phyloP scores from a whole-genome alignment of 2,888 invertebrate genomes.

The Nasonia oneida region DNA sequence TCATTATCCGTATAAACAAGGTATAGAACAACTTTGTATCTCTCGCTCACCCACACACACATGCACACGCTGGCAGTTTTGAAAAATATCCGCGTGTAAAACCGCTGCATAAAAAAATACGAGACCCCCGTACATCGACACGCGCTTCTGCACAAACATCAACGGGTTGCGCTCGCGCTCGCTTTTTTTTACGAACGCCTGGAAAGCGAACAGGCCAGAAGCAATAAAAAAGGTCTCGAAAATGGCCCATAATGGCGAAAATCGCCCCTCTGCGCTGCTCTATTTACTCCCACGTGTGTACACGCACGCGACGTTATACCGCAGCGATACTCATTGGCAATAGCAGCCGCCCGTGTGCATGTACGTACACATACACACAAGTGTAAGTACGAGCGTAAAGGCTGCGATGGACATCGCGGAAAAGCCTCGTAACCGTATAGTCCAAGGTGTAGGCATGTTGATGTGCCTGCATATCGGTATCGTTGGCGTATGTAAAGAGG shows the following conservation, averaged over 20 bases:
- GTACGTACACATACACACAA: not conserved
- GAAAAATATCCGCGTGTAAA: not conserved
- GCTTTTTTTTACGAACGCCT: not conserved
- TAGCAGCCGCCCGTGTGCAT: not conserved
- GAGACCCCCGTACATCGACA: not conserved
- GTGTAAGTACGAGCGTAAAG: not conserved
- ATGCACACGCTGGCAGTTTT: not conserved
- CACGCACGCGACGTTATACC: not conserved
- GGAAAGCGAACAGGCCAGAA: not conserved
- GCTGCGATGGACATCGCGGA: not conserved
- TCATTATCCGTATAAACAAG: not conserved
- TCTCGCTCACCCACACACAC: not conserved
- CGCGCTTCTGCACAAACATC: not conserved
- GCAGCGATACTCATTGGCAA: not conserved
- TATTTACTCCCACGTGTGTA: constrained; percentile 1
- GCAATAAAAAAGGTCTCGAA: constrained; percentile 2
- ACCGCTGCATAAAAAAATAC: not conserved
- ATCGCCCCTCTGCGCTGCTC: not conserved
- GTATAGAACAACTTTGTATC: not conserved
- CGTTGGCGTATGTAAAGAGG: not conserved
- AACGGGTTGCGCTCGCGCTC: not conserved
- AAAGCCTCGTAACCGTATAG: not conserved
- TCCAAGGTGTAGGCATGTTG: not conserved
- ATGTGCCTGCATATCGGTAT: not conserved
- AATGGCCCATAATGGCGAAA: constrained; percentile 8